These are phyloP conservation scores for Xestia xanthographa DNA, from an alignment of 2,888 invertebrate species.

Conservation along the genomic window DNA sequence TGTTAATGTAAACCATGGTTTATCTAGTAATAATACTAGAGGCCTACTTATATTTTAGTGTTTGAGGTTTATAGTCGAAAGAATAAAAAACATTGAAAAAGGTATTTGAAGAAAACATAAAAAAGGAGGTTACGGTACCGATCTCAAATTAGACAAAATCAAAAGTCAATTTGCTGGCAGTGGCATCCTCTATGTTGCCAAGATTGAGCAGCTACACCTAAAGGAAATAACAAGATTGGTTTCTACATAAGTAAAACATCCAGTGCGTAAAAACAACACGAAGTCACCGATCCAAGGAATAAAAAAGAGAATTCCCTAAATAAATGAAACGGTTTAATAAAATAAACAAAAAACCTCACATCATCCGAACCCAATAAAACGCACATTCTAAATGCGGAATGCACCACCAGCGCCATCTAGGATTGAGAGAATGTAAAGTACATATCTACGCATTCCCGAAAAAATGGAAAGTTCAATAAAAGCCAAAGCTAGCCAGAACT, in stretches of 20 bases:
- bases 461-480: neutral
- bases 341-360: neutral
- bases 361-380: neutral
- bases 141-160: neutral
- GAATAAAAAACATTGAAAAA: too few species aligned
- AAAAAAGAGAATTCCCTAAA: neutral
- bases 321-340: neutral
- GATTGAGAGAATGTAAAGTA: neutral
- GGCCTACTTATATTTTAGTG: too few species aligned
- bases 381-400: neutral
- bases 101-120: too few species aligned
- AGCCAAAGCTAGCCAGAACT: neutral
- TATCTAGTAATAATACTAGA: too few species aligned
- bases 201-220: neutral
- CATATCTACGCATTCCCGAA: neutral
- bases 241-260: neutral
- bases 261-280: too few species aligned
- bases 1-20: neutral
- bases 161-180: neutral
- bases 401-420: slow-evolving; percentile 51
- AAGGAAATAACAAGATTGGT: neutral
- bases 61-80: neutral
- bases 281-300: neutral
- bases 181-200: neutral
- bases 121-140: neutral